Base-by-base conservation (phyloP, 2,797 vertebrate species). In the Xyrichtys novacula region DNA sequence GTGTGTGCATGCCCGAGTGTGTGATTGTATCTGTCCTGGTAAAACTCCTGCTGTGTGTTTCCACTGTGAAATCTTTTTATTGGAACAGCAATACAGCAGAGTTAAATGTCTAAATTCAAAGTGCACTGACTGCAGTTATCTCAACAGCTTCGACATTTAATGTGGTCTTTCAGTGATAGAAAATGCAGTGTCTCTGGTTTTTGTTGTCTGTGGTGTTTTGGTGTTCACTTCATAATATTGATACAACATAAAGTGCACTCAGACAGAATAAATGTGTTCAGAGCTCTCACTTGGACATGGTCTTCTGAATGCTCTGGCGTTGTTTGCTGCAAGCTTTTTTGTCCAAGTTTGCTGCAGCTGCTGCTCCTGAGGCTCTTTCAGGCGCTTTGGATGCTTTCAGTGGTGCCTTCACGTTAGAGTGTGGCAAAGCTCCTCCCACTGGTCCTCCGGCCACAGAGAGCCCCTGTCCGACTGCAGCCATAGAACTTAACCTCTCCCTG, bases 321-420 rank as follows among this genome's bases (percentile, higher is more conserved):
- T 95, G 96, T 39, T 94, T 95, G 70, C 94, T 91, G 26, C 87
- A 80, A 14, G 96, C 93, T n/a, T 93, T 85, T 60, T 94, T 97
- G 39, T 97, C 96, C 1, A 94, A 78, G 77, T 92, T 96, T 52
- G 56, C 50, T 57, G 50, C 69, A 29, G 69, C 28, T 23, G 69
- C 65, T 36, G 62, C 49, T 49, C 53, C 75, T 23, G 74, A 36
- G 23, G 64, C 31, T 76, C 88, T 92, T 61, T 53, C 81, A 47
- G 70, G 48, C 72, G 47, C 72, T 86, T 78, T 85, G 22, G 69
- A 59, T n/a, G 56, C 31, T 72, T 39, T 48, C 32, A 16, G 47
- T 11, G 58, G 57, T 29, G 47, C 44, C 76, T 66, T 82, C 6
- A 44, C 17, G 49, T 60, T 0, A 0, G 78, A 52, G 11, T 85